Base-by-base conservation (phyloP, 37 sponge, comb jelly and placozoan genomes). In the Halichondria panicea region DNA sequence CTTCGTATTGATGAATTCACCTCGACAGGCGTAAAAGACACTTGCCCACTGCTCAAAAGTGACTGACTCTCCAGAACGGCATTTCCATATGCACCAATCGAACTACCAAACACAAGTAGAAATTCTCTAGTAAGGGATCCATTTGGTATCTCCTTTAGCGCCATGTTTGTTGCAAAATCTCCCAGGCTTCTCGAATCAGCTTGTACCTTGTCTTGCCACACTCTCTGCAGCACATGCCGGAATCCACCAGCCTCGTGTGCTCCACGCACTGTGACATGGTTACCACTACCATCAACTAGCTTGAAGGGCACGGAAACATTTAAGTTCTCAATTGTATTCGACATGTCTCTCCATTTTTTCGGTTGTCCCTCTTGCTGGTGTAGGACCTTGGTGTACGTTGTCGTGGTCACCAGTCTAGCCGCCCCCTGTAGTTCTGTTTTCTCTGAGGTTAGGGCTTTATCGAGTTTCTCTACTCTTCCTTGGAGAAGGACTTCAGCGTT, bases 11-110 rank as follows among this genome's bases (percentile, higher is more conserved):
- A 73, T 6, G 63, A 30, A 21, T 60, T 50, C 35, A 89, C 85
- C 53, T 84, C 90, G 4, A 12, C 12, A 0, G 90, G 90, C 18
- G 70, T 61, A 15, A 89, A 84, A 0, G 70, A 24, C 0, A 89
- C 57, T 4, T 72, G 42, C 0, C 59, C 60, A 74, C 65, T 71
- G n/a, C 71, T 63, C 12, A 74, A n/a, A 34, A 70, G 3, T 0
- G 54, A 57, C 7, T 72, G 39, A 15, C 55, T 67, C 7, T 62
- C 11, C 12, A 68, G 81, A 19, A 75, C 59, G 11, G 90, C 90
- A 33, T 38, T 68, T 18, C 90, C 90, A 55, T 68, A 75, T n/a
- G 77, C 90, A 80, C 80, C 90, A 48, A 89, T 21, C 6, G 76
- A 62, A 9, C 70, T 45, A 1, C 84, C 80, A 68, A 83, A 84